Evolutionary conservation across 2,113 vertebrate species (phyloP).

Genomic region (Anseranas semipalmata): DNA sequence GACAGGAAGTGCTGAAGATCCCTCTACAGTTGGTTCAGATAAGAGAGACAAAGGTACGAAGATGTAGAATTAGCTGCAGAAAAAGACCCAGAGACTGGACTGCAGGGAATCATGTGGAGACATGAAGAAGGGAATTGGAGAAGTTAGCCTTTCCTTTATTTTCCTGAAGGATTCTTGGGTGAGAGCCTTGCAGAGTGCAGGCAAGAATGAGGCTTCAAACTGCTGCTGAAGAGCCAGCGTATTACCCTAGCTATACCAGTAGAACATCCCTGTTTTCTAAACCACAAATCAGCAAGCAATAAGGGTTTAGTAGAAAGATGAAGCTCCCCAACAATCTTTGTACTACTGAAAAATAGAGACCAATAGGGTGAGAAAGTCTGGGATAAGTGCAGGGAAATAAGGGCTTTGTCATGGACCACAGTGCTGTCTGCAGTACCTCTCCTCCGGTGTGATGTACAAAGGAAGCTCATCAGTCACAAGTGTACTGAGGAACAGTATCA

Average conservation of each 20-base stretch:
- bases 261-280: background rate
- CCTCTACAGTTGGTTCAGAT: background rate
- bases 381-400: fast-evolving
- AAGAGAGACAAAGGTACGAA: background rate
- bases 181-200: background rate
- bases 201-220: background rate
- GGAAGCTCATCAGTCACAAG: background rate
- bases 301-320: background rate
- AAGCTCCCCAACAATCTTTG: background rate
- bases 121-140: background rate
- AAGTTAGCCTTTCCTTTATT: background rate
- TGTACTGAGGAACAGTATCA: background rate
- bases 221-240: background rate
- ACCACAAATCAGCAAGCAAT: fast-evolving
- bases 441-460: background rate
- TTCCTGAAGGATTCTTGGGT: background rate
- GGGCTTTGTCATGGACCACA: background rate
- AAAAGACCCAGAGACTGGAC: background rate
- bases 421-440: no score
- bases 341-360: background rate
- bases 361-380: background rate
- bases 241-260: background rate
- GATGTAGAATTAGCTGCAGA: background rate
- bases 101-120: background rate
- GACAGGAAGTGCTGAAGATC: background rate